Evolutionary conservation across 2,797 vertebrate species (phyloP).

Genomic region (Falco berigora): DNA sequence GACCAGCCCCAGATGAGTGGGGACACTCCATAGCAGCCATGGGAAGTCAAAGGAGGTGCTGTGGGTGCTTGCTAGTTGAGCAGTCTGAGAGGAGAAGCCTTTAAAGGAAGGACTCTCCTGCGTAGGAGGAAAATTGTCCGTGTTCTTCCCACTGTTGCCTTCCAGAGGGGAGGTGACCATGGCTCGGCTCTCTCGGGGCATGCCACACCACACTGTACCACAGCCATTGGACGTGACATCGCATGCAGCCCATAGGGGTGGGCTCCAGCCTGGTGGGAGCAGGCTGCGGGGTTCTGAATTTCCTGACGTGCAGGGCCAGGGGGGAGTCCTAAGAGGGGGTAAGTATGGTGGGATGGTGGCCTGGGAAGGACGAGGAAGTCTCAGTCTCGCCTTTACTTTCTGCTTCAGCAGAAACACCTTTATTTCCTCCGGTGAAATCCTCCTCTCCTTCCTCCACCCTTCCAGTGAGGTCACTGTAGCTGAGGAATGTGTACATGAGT

Average conservation of each 20-base stretch:
- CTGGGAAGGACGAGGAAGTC: background rate
- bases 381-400: background rate
- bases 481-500: background rate
- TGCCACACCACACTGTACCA: accelerated
- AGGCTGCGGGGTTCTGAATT: background rate
- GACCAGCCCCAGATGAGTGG: background rate
- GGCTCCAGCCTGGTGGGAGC: background rate
- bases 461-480: background rate
- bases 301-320: background rate
- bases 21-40: background rate
- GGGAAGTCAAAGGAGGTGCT: background rate
- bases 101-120: background rate
- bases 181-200: background rate
- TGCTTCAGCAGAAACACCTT: background rate
- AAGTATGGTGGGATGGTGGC: background rate
- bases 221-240: background rate
- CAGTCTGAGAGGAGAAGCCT: background rate
- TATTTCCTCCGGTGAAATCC: background rate
- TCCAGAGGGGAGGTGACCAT: background rate
- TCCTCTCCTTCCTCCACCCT: background rate
- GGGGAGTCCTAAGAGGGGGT: background rate
- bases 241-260: background rate
- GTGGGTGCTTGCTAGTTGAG: background rate
- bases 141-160: background rate
- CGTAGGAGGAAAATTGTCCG: accelerated